A percentile compares a stretch with the other conserved stretches of the same genome.
Conservation (phyloP, 1,140 invertebrate species). For the Bombus ignitus region DNA sequence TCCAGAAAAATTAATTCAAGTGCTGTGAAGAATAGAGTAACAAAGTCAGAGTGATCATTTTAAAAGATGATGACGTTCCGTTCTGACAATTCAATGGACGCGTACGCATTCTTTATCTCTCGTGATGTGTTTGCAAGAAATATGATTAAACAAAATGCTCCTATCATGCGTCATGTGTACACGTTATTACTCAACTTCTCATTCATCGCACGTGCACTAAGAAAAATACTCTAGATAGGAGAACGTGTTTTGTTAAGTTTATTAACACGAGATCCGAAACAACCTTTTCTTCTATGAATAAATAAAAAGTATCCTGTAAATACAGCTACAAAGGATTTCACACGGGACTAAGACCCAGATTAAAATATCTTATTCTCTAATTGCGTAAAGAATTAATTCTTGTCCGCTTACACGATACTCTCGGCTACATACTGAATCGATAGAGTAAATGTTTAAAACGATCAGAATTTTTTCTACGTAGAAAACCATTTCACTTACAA, state of each 20-base stretch:
- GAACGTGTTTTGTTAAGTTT: neutral
- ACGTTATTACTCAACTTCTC: neutral
- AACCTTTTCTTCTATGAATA: neutral
- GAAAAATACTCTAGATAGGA: neutral
- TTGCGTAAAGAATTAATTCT: too few relatives aligned
- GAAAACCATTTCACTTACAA: too few relatives aligned
- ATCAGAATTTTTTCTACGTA: too few relatives aligned
- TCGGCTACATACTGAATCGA: too few relatives aligned
- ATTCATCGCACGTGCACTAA: slow-evolving; percentile 6
- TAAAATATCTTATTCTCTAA: too few relatives aligned
- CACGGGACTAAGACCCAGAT: too few relatives aligned
- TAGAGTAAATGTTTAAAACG: too few relatives aligned
- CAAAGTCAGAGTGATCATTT: neutral
- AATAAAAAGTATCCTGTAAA: too few relatives aligned
- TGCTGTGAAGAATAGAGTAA: too few relatives aligned
- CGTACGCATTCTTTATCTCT: slow-evolving; percentile 13
- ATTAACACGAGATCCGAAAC: neutral
- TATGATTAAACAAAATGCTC: slow-evolving; percentile 44
- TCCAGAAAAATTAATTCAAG: too few relatives aligned
- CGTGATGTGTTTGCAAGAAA: neutral
- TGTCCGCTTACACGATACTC: too few relatives aligned
- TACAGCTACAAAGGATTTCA: too few relatives aligned
- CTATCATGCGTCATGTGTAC: slow-evolving; percentile 11
- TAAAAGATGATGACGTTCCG: neutral
- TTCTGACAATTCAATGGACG: neutral